Evolutionary conservation across 2,113 vertebrate genomes (phyloP), one percentile per base, ranked within the genome.

Genomic region (Nettapus auritus): DNA sequence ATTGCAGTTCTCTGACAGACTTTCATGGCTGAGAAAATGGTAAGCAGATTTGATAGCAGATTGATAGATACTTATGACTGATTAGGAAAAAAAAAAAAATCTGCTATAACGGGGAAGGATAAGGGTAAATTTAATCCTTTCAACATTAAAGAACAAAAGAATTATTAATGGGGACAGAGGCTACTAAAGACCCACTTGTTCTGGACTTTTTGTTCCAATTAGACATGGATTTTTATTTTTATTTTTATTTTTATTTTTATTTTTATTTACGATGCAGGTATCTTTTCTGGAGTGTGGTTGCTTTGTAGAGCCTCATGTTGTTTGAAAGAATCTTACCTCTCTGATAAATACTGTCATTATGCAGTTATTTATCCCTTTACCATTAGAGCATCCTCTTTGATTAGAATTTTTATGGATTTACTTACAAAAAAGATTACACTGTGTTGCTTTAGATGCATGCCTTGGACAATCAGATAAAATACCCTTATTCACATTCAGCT

Each of bases 1-100:
- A 82, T 53, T 81, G 42, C 77, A 86, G 48, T 50, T 94, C 80
- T n/a, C 50, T 20, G 44, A 56, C 38, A 67, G 77, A 94, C 78
- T 92, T 85, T 50, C 81, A 89, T 92, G 55, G 52, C 80, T 91
- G 62, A 80, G 80, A 96, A 98, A 95, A 97, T 79, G 62, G 77
- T 90, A 71, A 89, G 90, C 76, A 82, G 52, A 89, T 60, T 96
- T 94, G 96, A 81, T 13, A 95, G 78, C 63, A 94, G 80, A 75
- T 42, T 91, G 26, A 73, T 79, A 66, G 38, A 38, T 93, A 77
- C 66, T 90, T 93, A 73, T 48, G 36, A 34, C 44, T 66, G 22
- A 85, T 52, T 42, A 42, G 74, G 74, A 63, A 86, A 88, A 94
- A 48, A 46, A 44, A 84, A 46, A 84, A 71, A 77, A 60, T 25